phyloP scores from a whole-genome alignment of 2,113 vertebrate genomes.

The Elanus axillaris region DNA sequence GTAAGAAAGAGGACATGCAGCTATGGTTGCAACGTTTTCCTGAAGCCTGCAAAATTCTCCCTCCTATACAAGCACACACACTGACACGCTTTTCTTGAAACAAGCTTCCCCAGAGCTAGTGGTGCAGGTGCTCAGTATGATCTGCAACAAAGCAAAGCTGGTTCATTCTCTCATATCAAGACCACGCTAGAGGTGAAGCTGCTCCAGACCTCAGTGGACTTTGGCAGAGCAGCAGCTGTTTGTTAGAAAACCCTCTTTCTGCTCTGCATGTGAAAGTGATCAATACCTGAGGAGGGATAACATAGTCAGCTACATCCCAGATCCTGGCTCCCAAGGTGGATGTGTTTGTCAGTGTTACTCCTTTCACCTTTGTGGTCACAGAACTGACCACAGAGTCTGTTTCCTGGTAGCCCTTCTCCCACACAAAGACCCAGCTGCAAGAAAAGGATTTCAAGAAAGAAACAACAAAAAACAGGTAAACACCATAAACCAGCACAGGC shows the following conservation, averaged over 20 bases:
- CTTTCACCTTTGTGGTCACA: slow-evolving; percentile 84
- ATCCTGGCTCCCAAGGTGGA: slow-evolving; percentile 71
- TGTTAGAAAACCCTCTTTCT: neutral
- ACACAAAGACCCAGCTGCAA: slow-evolving; percentile 88
- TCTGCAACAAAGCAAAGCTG: neutral
- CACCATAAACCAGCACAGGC: neutral
- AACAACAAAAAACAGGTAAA: neutral
- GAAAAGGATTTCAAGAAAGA: neutral
- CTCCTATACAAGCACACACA: neutral
- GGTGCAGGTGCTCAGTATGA: neutral
- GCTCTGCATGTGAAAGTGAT: fast-evolving
- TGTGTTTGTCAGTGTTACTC: slow-evolving; percentile 76
- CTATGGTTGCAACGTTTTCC: neutral
- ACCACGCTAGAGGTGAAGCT: neutral
- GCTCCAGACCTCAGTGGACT: neutral
- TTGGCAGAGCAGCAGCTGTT: neutral
- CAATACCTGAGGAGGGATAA: slow-evolving; percentile 87
- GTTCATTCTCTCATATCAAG: neutral
- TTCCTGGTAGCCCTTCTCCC: slow-evolving; percentile 92
- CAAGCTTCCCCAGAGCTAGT: neutral
- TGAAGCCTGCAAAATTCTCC: neutral
- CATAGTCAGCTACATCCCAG: slow-evolving; percentile 88
- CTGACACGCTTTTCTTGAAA: neutral
- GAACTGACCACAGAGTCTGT: slow-evolving; percentile 81
- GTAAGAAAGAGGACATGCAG: neutral